Base-by-base conservation (phyloP, 2,888 invertebrate genomes). In the Oxytorus armatus region DNA sequence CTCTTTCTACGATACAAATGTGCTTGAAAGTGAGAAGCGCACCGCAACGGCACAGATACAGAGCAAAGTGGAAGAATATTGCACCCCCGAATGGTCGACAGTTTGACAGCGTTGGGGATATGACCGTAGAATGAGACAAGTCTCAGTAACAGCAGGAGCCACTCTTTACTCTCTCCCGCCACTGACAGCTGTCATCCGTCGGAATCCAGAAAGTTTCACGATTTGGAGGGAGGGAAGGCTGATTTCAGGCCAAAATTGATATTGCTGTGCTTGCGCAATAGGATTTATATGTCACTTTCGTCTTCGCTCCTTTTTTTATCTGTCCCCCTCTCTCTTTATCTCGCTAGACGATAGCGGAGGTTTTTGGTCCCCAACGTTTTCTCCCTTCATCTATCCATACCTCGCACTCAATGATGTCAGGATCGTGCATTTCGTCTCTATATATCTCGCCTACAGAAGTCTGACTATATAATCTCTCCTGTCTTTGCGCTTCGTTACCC, bases 121-220 rank as follows among this genome's bases (percentile, higher is more conserved):
- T 69, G 53, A 69, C 61, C 80, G 73, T 69, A 74, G 81, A 76
- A 81, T 79, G 78, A 81, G 80, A 74, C 61, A 76, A n/a, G 59
- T 53, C 53, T 69, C 16, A 39, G 72, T 25, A 63, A 65, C 47
- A 83, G 83, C 84, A 83, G 84, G 82, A 79, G 69, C 82, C 83
- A 80, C 76, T 80, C 79, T 61, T 33, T 53, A 69, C 44, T 53
- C 42, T 76, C 63, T 73, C 65, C 76, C 85, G 82, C 82, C 85
- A 87, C 88, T 89, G 88, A 89, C 89, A 88, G 89, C 89, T 89
- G 89, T 88, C 89, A 88, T 86, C 85, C 85, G 89, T 90, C 88
- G 86, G 83, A 81, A 82, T 83, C 84, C 81, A 83, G 83, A 88
- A 89, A 90, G 86, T 90, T 90, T 88, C 85, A 86, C 87, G 83